Percentiles rank a stretch among this genome's conserved stretches.
Evolutionary conservation across 2,113 vertebrate species (phyloP).

Genomic region (Xenopus borealis): DNA sequence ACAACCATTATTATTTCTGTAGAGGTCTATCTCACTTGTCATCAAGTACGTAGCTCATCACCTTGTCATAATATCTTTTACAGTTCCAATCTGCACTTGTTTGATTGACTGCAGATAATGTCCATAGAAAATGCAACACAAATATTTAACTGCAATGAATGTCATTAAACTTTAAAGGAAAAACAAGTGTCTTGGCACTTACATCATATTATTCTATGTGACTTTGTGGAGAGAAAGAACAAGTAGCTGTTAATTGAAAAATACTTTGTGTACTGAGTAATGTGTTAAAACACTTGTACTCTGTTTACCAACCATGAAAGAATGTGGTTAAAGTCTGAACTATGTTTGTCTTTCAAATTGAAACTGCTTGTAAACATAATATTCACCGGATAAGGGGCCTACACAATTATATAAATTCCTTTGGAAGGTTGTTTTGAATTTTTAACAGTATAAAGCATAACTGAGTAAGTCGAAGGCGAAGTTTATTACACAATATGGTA

Average conservation of each 20-base stretch:
- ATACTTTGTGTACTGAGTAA: not conserved
- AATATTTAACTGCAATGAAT: constrained; percentile 28
- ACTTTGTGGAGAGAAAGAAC: constrained; percentile 9
- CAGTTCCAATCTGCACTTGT: constrained; percentile 6
- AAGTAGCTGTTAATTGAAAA: constrained; percentile 25
- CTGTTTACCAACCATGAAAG: constrained; percentile 14
- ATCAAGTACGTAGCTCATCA: constrained; percentile 8
- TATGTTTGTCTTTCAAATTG: constrained; percentile 24
- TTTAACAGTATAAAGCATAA: no score
- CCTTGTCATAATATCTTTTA: constrained; percentile 18
- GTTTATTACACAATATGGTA: no score
- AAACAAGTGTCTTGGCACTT: constrained; percentile 6
- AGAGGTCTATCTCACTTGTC: not conserved
- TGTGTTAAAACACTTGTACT: constrained; percentile 7
- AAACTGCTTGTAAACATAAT: constrained; percentile 6
- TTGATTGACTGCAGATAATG: constrained; percentile 17
- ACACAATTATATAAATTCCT: no score
- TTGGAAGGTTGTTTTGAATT: no score
- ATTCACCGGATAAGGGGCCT: not conserved
- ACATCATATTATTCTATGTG: constrained; percentile 2
- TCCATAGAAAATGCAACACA: constrained; percentile 6
- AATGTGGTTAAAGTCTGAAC: not conserved
- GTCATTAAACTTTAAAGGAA: constrained; percentile 34
- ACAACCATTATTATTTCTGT: not conserved
- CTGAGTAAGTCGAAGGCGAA: no score